Evolutionary conservation across 2,113 vertebrate species (phyloP).

Genomic region (Penelope pileata): DNA sequence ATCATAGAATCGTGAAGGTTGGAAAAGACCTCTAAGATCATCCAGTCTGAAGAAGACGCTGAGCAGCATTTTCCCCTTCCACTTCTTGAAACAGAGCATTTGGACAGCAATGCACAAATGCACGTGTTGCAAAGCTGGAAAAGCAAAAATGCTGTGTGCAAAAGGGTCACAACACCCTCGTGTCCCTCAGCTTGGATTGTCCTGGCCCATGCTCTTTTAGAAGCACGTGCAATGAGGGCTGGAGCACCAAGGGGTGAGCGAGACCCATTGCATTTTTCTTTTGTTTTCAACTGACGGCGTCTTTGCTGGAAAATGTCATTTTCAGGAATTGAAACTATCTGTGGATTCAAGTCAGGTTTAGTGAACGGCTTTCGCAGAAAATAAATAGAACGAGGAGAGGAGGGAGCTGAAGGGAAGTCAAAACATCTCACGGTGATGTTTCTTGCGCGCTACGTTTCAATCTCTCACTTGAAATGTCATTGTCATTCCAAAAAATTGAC

Average conservation of each 20-base stretch:
- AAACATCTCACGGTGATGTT: conserved; percentile 61
- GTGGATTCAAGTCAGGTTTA: conserved; percentile 66
- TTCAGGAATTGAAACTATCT: conserved; percentile 16
- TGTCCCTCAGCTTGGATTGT: neutral
- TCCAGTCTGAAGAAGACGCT: no score
- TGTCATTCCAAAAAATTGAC: conserved; percentile 66
- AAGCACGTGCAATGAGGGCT: neutral
- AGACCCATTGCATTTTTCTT: neutral
- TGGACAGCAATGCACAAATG: neutral
- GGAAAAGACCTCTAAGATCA: no score
- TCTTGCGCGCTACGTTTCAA: conserved; percentile 54
- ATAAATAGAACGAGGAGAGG: conserved; percentile 61
- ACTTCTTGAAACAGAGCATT: accelerated
- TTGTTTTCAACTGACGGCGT: neutral
- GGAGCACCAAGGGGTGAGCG: neutral
- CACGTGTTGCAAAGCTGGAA: neutral
- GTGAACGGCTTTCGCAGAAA: neutral
- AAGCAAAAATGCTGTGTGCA: accelerated
- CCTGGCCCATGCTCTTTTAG: neutral
- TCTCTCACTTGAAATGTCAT: conserved; percentile 63
- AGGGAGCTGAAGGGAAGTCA: conserved; percentile 56
- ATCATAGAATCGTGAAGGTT: no score
- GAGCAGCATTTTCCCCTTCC: neutral
- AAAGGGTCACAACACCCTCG: neutral
- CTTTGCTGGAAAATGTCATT: conserved; percentile 52